Conservation (phyloP, 2,888 invertebrate genomes). For the Aquatica leii region DNA sequence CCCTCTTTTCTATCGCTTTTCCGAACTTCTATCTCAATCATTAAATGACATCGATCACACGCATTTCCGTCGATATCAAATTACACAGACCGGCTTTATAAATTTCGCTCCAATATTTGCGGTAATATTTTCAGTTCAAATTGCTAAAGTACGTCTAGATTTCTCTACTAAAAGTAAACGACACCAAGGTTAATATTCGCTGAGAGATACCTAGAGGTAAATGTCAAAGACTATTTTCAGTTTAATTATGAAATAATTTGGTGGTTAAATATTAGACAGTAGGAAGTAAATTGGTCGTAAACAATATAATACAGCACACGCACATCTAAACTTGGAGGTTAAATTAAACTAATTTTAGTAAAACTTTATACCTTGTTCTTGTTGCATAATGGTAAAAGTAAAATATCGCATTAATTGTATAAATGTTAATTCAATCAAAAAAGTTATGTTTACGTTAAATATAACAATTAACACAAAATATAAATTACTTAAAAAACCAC, state of each 20-base stretch:
- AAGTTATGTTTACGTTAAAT: too few relatives aligned
- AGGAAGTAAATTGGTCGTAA: constrained; percentile 27
- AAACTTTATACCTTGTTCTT: neutral
- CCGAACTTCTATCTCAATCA: constrained; percentile 35
- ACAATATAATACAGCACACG: constrained; percentile 23
- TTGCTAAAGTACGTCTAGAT: constrained; percentile 35
- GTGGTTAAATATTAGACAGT: constrained; percentile 24
- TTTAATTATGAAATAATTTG: constrained; percentile 33
- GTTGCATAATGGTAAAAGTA: too few relatives aligned
- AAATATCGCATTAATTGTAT: too few relatives aligned
- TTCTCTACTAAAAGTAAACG: constrained; percentile 31
- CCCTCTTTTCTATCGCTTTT: constrained; percentile 13
- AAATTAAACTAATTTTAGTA: constrained; percentile 20
- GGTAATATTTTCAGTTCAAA: constrained; percentile 37
- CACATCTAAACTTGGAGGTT: constrained; percentile 17
- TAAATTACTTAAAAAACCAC: too few relatives aligned
- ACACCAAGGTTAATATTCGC: constrained; percentile 33
- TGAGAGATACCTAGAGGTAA: constrained; percentile 27
- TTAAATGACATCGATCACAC: constrained; percentile 40
- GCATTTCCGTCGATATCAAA: constrained; percentile 39
- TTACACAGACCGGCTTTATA: constrained; percentile 38
- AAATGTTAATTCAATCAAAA: too few relatives aligned
- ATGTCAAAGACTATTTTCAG: constrained; percentile 24
- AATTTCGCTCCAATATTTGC: constrained; percentile 37
- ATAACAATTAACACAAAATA: too few relatives aligned